Conservation (phyloP, 2,888 invertebrate species). For the Hemicrepidius hirtus region DNA sequence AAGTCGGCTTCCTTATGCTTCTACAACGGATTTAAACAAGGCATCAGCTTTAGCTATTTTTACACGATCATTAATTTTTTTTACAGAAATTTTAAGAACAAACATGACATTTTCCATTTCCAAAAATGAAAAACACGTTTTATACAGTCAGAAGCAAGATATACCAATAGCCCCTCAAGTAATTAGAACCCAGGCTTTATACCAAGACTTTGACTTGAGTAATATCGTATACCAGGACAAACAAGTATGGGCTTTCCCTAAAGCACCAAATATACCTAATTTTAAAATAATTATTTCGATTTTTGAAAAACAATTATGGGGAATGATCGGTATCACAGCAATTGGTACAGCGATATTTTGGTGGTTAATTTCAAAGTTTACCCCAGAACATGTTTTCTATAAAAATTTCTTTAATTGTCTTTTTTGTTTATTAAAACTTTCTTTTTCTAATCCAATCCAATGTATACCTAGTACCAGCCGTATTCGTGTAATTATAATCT, state of each 20-base stretch:
- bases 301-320: background rate
- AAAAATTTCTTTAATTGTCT: background rate
- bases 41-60: no score
- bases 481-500: no score
- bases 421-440: background rate
- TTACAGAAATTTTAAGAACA: no score
- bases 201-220: background rate
- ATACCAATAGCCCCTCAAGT: no score
- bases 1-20: no score
- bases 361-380: background rate
- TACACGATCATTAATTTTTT: no score
- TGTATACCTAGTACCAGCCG: background rate
- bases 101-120: no score
- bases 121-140: no score
- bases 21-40: no score
- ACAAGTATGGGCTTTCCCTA: background rate
- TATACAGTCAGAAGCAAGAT: no score
- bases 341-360: background rate
- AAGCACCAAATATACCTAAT: background rate
- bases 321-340: background rate
- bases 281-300: background rate
- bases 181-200: no score
- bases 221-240: background rate
- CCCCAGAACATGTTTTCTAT: background rate
- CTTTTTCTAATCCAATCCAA: background rate